These are phyloP conservation scores for Rhinichthys osculus DNA, from an alignment of 2,797 vertebrate genomes.

Conservation along the genomic window DNA sequence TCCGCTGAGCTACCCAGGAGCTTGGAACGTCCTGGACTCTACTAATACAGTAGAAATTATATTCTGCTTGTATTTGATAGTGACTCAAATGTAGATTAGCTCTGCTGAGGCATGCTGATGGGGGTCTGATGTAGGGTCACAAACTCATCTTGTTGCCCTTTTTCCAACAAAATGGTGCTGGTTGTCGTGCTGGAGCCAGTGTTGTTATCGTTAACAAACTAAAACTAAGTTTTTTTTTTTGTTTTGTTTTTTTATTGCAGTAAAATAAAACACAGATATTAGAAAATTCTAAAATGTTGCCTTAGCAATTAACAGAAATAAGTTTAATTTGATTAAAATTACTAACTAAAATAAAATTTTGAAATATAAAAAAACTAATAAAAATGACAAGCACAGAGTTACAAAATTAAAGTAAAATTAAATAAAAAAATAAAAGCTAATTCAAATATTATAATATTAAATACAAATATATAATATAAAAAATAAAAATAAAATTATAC, in stretches of 20 bases:
- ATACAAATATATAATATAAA: no score
- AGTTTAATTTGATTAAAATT: background rate
- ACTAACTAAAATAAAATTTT: background rate
- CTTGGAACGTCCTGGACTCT: background rate
- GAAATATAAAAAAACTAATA: background rate
- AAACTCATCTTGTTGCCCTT: background rate
- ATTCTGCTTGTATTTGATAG: slow-evolving; percentile 22
- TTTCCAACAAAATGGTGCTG: background rate
- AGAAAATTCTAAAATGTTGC: background rate
- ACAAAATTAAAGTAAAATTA: no score
- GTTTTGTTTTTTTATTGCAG: background rate
- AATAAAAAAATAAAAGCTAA: no score
- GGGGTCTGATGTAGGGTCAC: background rate
- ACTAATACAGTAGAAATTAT: slow-evolving; percentile 9
- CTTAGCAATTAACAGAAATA: no score
- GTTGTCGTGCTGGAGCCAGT: background rate
- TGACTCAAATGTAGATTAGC: slow-evolving; percentile 13
- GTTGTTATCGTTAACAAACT: background rate
- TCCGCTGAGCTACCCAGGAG: slow-evolving; percentile 13
- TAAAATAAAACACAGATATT: background rate
- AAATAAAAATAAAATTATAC: no score
- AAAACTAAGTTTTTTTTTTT: background rate
- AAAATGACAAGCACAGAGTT: background rate
- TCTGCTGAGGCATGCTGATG: background rate
- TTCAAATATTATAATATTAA: background rate